phyloP scores from a whole-genome alignment of 1,140 invertebrate species.

The Reticulitermes speratus region DNA sequence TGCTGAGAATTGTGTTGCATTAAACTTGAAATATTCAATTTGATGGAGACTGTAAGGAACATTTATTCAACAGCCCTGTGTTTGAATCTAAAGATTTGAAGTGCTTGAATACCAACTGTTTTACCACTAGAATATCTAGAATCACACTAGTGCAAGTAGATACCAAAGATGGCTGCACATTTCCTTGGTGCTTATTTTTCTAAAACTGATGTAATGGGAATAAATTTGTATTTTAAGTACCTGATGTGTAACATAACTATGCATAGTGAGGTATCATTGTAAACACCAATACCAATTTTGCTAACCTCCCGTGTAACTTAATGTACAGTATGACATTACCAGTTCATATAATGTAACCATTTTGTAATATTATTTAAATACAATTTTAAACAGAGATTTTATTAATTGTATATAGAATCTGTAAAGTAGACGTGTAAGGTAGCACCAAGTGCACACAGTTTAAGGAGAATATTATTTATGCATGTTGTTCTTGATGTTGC shows the following conservation, averaged over 20 bases:
- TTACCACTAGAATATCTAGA: conserved; percentile 13
- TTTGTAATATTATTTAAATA: conserved; percentile 26
- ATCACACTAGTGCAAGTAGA: conserved; percentile 12
- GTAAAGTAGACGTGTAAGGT: background rate
- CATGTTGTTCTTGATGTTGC: conserved; percentile 21
- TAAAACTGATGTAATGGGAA: conserved; percentile 23
- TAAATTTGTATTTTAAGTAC: conserved; percentile 31
- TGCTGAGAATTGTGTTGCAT: background rate
- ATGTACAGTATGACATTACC: conserved; percentile 11
- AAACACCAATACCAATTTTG: conserved; percentile 20
- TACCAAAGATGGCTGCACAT: conserved; percentile 31
- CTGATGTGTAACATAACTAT: conserved; percentile 24
- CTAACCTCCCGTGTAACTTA: conserved; percentile 1
- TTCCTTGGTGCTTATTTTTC: conserved; percentile 31
- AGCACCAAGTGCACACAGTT: conserved; percentile 2
- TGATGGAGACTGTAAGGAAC: background rate
- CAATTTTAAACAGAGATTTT: conserved; percentile 14
- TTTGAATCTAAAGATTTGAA: background rate
- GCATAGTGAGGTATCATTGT: conserved; percentile 12
- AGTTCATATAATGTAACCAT: background rate
- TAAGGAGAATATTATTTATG: conserved; percentile 19
- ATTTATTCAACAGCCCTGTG: background rate
- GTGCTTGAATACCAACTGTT: background rate
- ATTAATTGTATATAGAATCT: conserved; percentile 21
- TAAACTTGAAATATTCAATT: background rate